A percentile compares a stretch with the other conserved stretches of the same genome.
Evolutionary conservation across 2,888 invertebrate genomes (phyloP).

Genomic region (Agrotis segetum): DNA sequence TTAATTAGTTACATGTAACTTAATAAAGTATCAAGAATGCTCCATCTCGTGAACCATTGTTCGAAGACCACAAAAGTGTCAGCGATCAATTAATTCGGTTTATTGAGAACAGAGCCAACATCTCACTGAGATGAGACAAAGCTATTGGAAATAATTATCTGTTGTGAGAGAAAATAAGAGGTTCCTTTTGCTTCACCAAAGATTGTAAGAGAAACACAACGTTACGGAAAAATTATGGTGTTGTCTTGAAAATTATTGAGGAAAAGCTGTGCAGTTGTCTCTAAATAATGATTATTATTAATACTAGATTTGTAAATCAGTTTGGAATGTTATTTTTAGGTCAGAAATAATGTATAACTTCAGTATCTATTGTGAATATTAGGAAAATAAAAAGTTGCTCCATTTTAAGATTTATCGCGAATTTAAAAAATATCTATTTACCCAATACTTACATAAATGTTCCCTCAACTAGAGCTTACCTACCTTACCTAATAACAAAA

Average conservation of each 20-base stretch:
- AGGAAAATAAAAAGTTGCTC: too few species aligned
- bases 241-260: neutral
- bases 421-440: too few species aligned
- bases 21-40: conserved; percentile 64
- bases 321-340: neutral
- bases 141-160: conserved; percentile 68
- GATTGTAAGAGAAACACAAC: neutral
- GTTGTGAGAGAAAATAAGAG: conserved; percentile 53
- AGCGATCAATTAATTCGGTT: conserved; percentile 75
- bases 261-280: too few species aligned
- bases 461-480: neutral
- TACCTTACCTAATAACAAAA: conserved; percentile 38
- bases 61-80: conserved; percentile 69
- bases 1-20: too few species aligned
- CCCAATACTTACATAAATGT: too few species aligned
- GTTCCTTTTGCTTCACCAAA: conserved; percentile 23
- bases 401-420: too few species aligned
- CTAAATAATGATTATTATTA: too few species aligned
- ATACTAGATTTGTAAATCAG: neutral
- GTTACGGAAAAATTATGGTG: neutral
- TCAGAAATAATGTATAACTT: too few species aligned
- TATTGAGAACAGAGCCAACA: conserved; percentile 70
- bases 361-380: too few species aligned
- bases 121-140: conserved; percentile 63
- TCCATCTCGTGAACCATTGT: conserved; percentile 60